These are phyloP conservation scores for Papilio demoleus DNA, from an alignment of 2,888 invertebrate species.

Conservation along the genomic window DNA sequence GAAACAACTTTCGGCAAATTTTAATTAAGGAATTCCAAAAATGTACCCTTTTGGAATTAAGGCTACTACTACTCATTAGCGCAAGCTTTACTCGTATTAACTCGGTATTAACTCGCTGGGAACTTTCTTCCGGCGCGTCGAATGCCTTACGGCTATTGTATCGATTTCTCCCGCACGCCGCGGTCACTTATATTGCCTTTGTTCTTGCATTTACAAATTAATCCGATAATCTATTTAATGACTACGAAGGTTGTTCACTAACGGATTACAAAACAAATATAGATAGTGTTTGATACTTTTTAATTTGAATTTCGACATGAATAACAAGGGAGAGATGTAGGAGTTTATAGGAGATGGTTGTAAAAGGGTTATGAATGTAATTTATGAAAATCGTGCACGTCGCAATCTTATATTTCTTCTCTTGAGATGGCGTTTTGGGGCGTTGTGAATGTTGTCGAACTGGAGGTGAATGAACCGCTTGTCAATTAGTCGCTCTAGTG, in stretches of 20 bases:
- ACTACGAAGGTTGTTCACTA: background rate
- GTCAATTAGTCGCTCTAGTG: slow-evolving; percentile 36
- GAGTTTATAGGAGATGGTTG: background rate
- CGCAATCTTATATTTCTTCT: slow-evolving; percentile 2
- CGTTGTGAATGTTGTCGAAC: slow-evolving; percentile 1
- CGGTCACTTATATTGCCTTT: slow-evolving; percentile 41
- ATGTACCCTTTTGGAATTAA: too few species aligned
- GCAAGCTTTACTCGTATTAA: too few species aligned
- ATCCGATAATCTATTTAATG: background rate
- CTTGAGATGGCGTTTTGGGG: background rate
- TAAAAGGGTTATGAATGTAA: background rate
- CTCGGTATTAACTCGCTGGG: too few species aligned
- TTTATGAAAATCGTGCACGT: background rate
- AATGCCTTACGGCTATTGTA: slow-evolving; percentile 66
- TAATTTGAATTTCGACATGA: too few species aligned
- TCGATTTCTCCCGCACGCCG: slow-evolving; percentile 72
- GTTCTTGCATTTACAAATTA: background rate
- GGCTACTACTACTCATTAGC: too few species aligned
- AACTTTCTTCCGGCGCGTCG: slow-evolving; percentile 79
- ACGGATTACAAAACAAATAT: background rate
- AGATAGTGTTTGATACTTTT: background rate
- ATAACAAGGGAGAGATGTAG: too few species aligned
- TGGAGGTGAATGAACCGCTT: slow-evolving; percentile 36
- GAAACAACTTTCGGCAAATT: slow-evolving; percentile 58
- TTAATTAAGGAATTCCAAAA: too few species aligned